phyloP scores from a whole-genome alignment of 2,888 invertebrate species.

The Cynaeus angustus region DNA sequence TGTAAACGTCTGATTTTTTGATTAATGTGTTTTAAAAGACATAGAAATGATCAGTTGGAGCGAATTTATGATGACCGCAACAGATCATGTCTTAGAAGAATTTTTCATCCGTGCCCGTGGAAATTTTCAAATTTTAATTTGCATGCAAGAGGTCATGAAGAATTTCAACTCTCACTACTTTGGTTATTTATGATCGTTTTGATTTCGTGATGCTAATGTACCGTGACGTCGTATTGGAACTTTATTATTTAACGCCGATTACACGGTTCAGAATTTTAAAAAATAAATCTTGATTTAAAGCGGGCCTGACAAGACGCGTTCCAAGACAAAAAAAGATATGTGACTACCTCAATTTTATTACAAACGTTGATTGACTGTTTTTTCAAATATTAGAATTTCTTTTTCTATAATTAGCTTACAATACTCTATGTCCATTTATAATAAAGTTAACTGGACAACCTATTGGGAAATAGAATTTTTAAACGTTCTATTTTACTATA shows the following conservation, averaged over 20 bases:
- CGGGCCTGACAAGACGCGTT: conserved; percentile 30
- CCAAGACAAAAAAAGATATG: conserved; percentile 18
- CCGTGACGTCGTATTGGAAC: conserved; percentile 29
- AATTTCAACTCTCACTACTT: not conserved
- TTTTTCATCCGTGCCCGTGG: not conserved
- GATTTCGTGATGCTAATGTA: conserved; percentile 23
- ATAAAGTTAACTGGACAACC: no score
- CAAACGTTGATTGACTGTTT: not conserved
- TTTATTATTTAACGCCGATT: conserved; percentile 38
- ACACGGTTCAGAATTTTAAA: conserved; percentile 22
- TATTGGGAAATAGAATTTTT: no score
- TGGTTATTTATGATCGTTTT: conserved; percentile 24
- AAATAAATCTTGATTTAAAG: conserved; percentile 30
- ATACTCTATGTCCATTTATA: no score
- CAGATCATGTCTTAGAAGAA: conserved; percentile 17
- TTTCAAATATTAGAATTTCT: no score
- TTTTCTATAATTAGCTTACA: no score
- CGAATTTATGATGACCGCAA: conserved; percentile 30
- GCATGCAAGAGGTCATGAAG: conserved; percentile 13
- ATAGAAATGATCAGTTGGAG: conserved; percentile 28
- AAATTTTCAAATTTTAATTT: conserved; percentile 3
- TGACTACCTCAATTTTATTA: conserved; percentile 15
- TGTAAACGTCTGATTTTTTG: conserved; percentile 52
- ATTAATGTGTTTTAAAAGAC: conserved; percentile 47
- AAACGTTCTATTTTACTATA: no score